Evolutionary conservation across 2,797 vertebrate species (phyloP).

Genomic region (Lepilemur septentrionalis): DNA sequence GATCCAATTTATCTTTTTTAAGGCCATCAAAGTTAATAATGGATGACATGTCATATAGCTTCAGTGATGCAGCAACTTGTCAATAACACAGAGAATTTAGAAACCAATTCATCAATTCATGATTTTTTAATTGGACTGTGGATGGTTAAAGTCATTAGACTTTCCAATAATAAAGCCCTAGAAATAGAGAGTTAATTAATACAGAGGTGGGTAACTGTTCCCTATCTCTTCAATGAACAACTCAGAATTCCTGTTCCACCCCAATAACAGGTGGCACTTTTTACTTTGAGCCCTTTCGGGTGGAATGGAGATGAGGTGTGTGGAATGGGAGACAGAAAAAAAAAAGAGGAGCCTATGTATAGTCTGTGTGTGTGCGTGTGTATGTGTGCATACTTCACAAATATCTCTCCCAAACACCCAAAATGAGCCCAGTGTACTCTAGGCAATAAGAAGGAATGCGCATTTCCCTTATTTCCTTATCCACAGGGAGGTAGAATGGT

Average conservation of each 20-base stretch:
- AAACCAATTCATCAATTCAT: constrained; percentile 62
- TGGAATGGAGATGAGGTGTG: neutral
- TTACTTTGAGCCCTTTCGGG: neutral
- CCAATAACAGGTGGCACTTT: constrained; percentile 20
- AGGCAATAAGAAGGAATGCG: neutral
- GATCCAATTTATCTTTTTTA: constrained; percentile 56
- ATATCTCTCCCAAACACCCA: neutral
- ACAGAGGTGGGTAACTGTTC: neutral
- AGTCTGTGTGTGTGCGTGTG: too few species aligned
- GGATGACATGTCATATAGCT: constrained; percentile 39
- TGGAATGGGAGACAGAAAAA: neutral
- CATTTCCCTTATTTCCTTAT: neutral
- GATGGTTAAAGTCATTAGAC: constrained; percentile 62
- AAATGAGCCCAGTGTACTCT: neutral
- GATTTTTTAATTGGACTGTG: constrained; percentile 53
- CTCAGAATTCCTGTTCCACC: neutral
- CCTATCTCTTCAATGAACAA: constrained; percentile 11
- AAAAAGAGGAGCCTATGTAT: neutral
- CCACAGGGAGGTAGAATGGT: neutral
- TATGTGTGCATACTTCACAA: neutral
- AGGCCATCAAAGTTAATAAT: constrained; percentile 45
- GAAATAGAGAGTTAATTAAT: constrained; percentile 16
- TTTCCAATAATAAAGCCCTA: constrained; percentile 39
- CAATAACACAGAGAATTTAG: constrained; percentile 65
- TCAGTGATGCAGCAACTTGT: constrained; percentile 45